phyloP scores from a whole-genome alignment of 2,888 invertebrate genomes.

The Andrena marginata region DNA sequence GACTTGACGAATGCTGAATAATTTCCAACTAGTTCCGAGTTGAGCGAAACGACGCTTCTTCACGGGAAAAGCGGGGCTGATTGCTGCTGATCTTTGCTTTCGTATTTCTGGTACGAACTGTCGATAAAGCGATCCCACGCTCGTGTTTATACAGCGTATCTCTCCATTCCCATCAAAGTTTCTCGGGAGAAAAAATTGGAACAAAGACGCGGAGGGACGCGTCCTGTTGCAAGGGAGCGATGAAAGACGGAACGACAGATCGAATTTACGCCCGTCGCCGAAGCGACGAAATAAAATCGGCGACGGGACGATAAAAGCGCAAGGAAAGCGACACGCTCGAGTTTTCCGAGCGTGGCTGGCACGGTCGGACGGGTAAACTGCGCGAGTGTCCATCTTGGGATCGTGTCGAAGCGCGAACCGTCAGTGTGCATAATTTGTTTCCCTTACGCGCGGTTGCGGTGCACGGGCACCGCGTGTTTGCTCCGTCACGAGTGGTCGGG shows the following conservation, averaged over 20 bases:
- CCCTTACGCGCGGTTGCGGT: conserved; percentile 69
- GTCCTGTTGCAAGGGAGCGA: conserved; percentile 9
- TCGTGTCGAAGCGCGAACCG: conserved; percentile 65
- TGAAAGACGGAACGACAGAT: conserved; percentile 10
- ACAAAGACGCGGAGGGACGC: not conserved
- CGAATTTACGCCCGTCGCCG: not conserved
- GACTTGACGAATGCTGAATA: conserved; percentile 1
- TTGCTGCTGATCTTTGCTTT: not conserved
- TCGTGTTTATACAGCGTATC: not conserved
- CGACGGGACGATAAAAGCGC: conserved; percentile 27
- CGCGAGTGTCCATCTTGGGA: conserved; percentile 21
- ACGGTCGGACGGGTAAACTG: conserved; percentile 14
- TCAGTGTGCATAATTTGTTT: conserved; percentile 77
- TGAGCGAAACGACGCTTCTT: not conserved
- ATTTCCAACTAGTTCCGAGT: not conserved
- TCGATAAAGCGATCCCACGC: not conserved
- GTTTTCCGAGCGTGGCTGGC: not conserved
- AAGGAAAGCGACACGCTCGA: not conserved
- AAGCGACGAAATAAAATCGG: conserved; percentile 4
- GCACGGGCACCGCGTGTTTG: conserved; percentile 51
- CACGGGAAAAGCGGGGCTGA: not conserved
- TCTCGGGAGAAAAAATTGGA: not conserved
- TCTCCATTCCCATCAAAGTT: not conserved
- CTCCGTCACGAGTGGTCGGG: conserved; percentile 62
- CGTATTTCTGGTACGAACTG: not conserved